phyloP scores from a whole-genome alignment of 2,888 invertebrate genomes.

The Xanthia togata region DNA sequence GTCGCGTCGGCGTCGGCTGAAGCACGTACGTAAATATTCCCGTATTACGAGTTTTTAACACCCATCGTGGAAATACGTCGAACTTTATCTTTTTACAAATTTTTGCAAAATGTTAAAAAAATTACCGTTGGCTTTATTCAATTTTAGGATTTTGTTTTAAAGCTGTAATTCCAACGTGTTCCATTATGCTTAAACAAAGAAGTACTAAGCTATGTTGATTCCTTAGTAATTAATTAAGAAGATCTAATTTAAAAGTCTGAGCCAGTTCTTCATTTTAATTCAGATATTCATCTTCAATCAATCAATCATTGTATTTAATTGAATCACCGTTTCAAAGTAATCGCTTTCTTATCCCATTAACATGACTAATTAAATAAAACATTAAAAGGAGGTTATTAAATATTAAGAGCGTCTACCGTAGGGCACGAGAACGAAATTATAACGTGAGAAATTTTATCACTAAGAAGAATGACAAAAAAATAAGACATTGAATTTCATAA shows the following conservation, averaged over 20 bases:
- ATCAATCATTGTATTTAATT: slow-evolving; percentile 3
- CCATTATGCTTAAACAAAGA: too few species aligned
- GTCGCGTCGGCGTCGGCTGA: background rate
- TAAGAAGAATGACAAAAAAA: background rate
- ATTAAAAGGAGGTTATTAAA: background rate
- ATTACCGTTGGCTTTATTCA: background rate
- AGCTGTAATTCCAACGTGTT: too few species aligned
- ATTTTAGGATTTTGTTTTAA: background rate
- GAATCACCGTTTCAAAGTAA: slow-evolving; percentile 1
- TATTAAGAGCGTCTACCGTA: too few species aligned
- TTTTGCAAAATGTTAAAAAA: background rate
- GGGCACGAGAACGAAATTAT: background rate
- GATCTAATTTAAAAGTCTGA: background rate
- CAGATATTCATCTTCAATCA: slow-evolving; percentile 40
- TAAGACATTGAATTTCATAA: too few species aligned
- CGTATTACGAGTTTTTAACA: slow-evolving; percentile 21
- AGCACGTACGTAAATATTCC: slow-evolving; percentile 6
- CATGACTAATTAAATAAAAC: slow-evolving; percentile 6
- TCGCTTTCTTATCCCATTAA: slow-evolving; percentile 18
- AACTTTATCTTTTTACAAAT: background rate
- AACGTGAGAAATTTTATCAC: background rate
- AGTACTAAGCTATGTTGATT: background rate
- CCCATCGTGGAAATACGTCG: background rate
- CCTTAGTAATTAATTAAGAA: background rate
- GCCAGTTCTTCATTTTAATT: slow-evolving; percentile 51